Evolutionary conservation across 2,113 vertebrate species (phyloP).

Genomic region (Crotalus horridus): DNA sequence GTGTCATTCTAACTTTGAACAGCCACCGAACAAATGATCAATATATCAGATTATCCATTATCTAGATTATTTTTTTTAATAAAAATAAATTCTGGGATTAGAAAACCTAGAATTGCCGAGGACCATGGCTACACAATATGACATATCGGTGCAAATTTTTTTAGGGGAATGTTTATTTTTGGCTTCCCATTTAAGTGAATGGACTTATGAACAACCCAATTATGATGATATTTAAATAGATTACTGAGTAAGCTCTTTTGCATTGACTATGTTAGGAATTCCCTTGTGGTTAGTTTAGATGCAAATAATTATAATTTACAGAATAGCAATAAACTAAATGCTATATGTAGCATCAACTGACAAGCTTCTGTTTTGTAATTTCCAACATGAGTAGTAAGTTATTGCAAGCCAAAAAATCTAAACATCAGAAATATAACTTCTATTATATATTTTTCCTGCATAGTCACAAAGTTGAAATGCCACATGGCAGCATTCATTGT

Average conservation of each 20-base stretch:
- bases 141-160: background rate
- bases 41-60: too few relatives aligned
- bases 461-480: background rate
- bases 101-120: too few relatives aligned
- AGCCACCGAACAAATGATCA: too few relatives aligned
- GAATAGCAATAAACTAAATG: background rate
- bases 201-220: background rate
- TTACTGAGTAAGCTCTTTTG: background rate
- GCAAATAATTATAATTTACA: background rate
- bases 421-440: too few relatives aligned
- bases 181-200: background rate
- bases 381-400: too few relatives aligned
- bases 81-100: too few relatives aligned
- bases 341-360: too few relatives aligned
- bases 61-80: too few relatives aligned
- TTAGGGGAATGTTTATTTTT: background rate
- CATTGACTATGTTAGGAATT: background rate
- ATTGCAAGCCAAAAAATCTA: too few relatives aligned
- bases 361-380: too few relatives aligned
- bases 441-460: background rate
- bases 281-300: background rate
- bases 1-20: too few relatives aligned
- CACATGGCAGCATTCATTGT: background rate
- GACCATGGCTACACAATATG: too few relatives aligned
- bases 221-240: background rate